Evolutionary conservation across 2,113 vertebrate species (phyloP).

Genomic region (Lipophrys pholis): DNA sequence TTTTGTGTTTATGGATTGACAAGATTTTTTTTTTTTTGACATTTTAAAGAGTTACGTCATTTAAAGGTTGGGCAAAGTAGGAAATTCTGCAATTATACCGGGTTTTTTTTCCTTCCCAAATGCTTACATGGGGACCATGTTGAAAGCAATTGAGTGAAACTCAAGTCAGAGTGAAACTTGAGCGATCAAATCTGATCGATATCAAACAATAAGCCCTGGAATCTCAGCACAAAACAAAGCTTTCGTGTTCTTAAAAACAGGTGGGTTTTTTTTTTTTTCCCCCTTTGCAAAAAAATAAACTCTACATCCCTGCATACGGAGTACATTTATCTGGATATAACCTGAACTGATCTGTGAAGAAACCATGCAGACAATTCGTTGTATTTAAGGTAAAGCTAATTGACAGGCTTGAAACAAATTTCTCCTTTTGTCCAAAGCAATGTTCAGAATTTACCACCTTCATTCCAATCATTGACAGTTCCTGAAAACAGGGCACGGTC

Average conservation of each 20-base stretch:
- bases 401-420: constrained; percentile 19
- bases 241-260: neutral
- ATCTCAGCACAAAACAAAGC: neutral
- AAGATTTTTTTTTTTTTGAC: neutral
- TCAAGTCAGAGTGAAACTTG: neutral
- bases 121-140: too few species aligned
- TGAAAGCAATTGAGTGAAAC: too few species aligned
- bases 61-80: neutral
- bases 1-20: constrained; percentile 18
- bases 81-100: neutral
- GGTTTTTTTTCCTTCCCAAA: neutral
- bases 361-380: neutral
- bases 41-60: constrained; percentile 15
- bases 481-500: constrained; percentile 43
- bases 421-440: constrained; percentile 35
- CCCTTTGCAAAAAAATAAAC: too few species aligned
- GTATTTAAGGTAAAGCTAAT: constrained; percentile 37
- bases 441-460: constrained; percentile 33
- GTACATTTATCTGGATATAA: constrained; percentile 1
- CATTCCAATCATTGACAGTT: constrained; percentile 57
- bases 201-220: constrained; percentile 7
- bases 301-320: neutral
- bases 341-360: constrained; percentile 5
- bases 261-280: too few species aligned
- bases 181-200: constrained; percentile 2